Percentiles rank a stretch among this genome's conserved stretches.
Evolutionary conservation across 2,888 invertebrate genomes (phyloP).

Genomic region (Argynnis bischoffii): DNA sequence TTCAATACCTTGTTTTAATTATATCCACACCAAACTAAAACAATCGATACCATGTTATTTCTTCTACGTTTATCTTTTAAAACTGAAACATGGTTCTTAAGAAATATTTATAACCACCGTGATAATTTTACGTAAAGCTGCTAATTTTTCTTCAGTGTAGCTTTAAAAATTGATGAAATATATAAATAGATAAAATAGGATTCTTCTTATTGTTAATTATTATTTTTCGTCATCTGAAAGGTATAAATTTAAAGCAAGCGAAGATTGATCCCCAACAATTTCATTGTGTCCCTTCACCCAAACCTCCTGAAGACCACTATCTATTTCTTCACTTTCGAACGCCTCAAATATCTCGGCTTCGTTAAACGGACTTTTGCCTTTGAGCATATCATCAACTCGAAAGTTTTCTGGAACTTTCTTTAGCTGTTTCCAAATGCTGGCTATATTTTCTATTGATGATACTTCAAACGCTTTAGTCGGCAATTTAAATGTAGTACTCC

Average conservation of each 20-base stretch:
- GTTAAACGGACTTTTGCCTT: slow-evolving; percentile 47
- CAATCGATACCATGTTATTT: no score
- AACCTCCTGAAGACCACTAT: slow-evolving; percentile 60
- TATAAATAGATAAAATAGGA: no score
- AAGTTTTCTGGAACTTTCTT: slow-evolving; percentile 56
- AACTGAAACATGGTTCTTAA: no score
- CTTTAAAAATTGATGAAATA: no score
- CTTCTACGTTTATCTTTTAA: no score
- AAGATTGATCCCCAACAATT: slow-evolving; percentile 37
- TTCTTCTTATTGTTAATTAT: neutral
- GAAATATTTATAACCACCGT: no score
- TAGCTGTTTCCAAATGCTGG: slow-evolving; percentile 57
- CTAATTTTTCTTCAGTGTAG: no score
- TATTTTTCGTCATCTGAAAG: slow-evolving; percentile 44
- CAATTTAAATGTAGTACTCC: slow-evolving; percentile 56
- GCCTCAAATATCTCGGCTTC: slow-evolving; percentile 60
- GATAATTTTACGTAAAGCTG: no score
- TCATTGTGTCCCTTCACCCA: slow-evolving; percentile 52
- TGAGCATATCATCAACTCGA: slow-evolving; percentile 44
- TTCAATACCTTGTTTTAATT: no score
- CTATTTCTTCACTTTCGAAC: slow-evolving; percentile 62
- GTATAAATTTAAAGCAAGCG: slow-evolving; percentile 39
- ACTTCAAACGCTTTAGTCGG: slow-evolving; percentile 55
- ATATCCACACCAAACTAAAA: no score
- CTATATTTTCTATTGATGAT: slow-evolving; percentile 55